A percentile compares a stretch with the other conserved stretches of the same genome.
These are phyloP conservation scores for Diplogasteroides magnus DNA, from an alignment of 1,140 invertebrate genomes.

Conservation along the genomic window DNA sequence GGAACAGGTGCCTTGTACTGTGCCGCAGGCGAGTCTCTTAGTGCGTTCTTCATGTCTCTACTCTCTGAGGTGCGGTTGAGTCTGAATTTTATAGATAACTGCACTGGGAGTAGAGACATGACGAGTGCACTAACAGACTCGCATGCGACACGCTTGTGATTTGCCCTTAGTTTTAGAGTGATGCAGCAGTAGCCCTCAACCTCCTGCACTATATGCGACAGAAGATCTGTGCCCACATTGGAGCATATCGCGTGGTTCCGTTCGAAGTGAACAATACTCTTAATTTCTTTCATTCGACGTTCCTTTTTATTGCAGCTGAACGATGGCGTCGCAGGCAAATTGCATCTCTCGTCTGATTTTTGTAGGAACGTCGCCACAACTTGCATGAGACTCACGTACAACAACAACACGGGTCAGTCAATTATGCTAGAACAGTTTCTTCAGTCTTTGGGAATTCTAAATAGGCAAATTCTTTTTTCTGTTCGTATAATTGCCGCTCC, in stretches of 20 bases:
- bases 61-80: no score
- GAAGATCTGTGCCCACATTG: conserved; percentile 23
- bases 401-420: neutral
- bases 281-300: neutral
- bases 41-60: no score
- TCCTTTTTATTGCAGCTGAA: neutral
- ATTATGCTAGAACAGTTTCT: no score
- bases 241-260: conserved; percentile 12
- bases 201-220: conserved; percentile 27
- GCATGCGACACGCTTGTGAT: neutral
- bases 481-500: no score
- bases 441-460: no score
- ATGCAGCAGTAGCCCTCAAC: conserved; percentile 20
- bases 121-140: neutral
- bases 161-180: neutral
- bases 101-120: neutral
- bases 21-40: neutral
- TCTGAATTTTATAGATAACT: no score
- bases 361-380: neutral
- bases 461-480: no score
- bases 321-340: neutral
- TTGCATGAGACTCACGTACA: neutral
- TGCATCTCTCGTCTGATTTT: neutral
- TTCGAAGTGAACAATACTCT: conserved; percentile 9
- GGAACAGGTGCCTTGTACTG: no score